Evolutionary conservation across 2,797 vertebrate genomes (phyloP).

Genomic region (Chromobotia macracanthus): DNA sequence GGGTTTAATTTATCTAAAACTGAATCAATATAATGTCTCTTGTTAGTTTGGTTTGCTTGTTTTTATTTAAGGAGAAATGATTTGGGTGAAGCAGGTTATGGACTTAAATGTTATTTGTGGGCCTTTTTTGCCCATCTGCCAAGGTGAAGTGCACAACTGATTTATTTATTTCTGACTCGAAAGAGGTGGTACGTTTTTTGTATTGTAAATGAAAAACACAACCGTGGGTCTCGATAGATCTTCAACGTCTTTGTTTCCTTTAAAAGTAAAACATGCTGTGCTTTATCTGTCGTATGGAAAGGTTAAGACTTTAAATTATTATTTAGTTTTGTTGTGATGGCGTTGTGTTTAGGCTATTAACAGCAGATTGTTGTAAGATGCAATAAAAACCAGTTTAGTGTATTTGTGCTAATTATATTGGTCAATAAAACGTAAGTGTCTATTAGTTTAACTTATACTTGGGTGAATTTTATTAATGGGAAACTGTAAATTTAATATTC

Average conservation of each 20-base stretch:
- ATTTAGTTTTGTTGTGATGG: conserved; percentile 81
- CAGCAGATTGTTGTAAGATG: conserved; percentile 93
- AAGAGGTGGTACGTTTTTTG: conserved; percentile 84
- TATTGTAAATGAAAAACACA: conserved; percentile 61
- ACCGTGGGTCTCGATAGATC: conserved; percentile 68
- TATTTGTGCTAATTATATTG: conserved; percentile 94
- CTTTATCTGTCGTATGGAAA: conserved; percentile 78
- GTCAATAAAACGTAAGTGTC: conserved; percentile 97
- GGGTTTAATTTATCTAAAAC: conserved; percentile 91
- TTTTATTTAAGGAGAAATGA: conserved; percentile 66
- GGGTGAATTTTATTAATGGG: conserved; percentile 81
- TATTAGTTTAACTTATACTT: conserved; percentile 88
- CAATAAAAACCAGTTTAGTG: conserved; percentile 96
- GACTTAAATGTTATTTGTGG: conserved; percentile 80
- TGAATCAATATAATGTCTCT: conserved; percentile 73
- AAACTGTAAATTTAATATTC: conserved; percentile 46
- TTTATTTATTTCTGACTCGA: conserved; percentile 84
- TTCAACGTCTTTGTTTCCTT: conserved; percentile 77
- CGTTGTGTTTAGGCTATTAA: conserved; percentile 90
- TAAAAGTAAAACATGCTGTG: conserved; percentile 73
- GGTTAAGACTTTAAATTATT: conserved; percentile 75
- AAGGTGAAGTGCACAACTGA: conserved; percentile 83
- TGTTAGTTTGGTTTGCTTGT: conserved; percentile 67
- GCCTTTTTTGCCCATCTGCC: conserved; percentile 76
- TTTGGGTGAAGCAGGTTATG: conserved; percentile 78